These are phyloP conservation scores for Drosophila nannoptera DNA, from an alignment of 1,140 invertebrate species.

Conservation along the genomic window DNA sequence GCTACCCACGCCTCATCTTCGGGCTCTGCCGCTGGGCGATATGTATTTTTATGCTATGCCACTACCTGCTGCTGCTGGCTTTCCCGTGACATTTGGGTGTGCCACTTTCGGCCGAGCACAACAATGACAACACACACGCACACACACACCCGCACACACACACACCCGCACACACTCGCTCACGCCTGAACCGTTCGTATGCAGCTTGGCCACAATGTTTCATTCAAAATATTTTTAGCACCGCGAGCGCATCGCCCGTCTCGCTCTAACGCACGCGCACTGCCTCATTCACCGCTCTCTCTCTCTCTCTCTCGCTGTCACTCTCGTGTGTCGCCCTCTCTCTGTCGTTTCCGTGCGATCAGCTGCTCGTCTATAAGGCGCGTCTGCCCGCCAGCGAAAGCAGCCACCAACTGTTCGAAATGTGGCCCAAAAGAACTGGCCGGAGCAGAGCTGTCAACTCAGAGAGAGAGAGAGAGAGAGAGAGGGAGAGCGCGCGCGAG, in stretches of 20 bases:
- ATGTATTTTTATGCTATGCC: slow-evolving; percentile 56
- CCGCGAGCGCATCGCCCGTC: slow-evolving; percentile 6
- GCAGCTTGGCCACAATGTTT: slow-evolving; percentile 21
- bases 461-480: too few species aligned
- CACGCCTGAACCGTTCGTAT: slow-evolving; percentile 10
- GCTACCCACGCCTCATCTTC: slow-evolving; percentile 54
- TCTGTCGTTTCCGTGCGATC: slow-evolving; percentile 48
- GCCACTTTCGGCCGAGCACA: slow-evolving; percentile 33
- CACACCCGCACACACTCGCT: slow-evolving; percentile 6
- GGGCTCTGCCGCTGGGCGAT: slow-evolving; percentile 26
- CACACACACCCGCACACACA: not conserved
- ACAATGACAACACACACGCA: not conserved
- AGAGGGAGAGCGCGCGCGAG: too few species aligned
- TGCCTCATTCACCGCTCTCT: slow-evolving; percentile 4
- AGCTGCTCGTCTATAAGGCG: slow-evolving; percentile 46
- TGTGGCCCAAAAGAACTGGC: slow-evolving; percentile 23
- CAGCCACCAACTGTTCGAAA: slow-evolving; percentile 55
- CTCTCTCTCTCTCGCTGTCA: slow-evolving; percentile 11
- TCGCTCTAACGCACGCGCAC: slow-evolving; percentile 4
- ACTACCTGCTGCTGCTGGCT: slow-evolving; percentile 32
- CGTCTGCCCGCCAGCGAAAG: slow-evolving; percentile 61
- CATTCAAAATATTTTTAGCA: slow-evolving; percentile 29
- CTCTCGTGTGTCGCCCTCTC: slow-evolving; percentile 12
- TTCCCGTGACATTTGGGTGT: slow-evolving; percentile 44
- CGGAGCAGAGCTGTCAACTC: not conserved